Conservation (phyloP, 2,797 vertebrate species). For the Tapera naevia region DNA sequence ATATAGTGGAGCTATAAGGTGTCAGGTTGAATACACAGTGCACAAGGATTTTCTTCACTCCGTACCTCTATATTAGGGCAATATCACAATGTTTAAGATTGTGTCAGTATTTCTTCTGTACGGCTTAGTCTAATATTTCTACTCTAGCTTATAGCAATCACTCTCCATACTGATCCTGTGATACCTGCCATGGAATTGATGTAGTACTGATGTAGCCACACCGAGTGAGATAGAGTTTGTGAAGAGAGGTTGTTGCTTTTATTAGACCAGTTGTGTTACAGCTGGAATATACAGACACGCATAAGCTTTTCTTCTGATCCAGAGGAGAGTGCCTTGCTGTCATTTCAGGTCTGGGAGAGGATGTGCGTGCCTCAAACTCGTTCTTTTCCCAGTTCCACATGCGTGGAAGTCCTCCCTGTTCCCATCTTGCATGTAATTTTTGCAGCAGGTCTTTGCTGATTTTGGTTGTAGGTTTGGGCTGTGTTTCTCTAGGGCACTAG, state of each 20-base stretch:
- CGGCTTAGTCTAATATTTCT: neutral
- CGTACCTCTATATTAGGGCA: neutral
- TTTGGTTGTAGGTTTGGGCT: neutral
- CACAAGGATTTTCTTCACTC: neutral
- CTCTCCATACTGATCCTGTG: neutral
- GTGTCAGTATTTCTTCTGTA: conserved; percentile 15
- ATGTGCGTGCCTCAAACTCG: neutral
- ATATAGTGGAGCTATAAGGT: conserved; percentile 7
- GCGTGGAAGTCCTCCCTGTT: neutral
- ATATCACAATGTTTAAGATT: neutral
- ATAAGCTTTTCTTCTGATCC: neutral
- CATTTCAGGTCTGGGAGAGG: neutral
- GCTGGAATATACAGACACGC: rapidly evolving
- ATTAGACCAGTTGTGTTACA: neutral
- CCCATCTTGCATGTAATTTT: neutral
- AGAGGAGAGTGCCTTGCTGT: neutral
- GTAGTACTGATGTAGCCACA: neutral
- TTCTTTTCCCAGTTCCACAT: neutral
- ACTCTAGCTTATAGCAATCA: neutral
- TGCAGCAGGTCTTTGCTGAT: neutral
- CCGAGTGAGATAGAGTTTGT: neutral
- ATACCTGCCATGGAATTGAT: neutral
- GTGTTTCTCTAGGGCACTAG: neutral
- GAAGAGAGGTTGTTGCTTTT: neutral
- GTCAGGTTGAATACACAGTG: conserved; percentile 38